Conservation (phyloP, 2,113 vertebrate genomes). For the Suricata suricatta region DNA sequence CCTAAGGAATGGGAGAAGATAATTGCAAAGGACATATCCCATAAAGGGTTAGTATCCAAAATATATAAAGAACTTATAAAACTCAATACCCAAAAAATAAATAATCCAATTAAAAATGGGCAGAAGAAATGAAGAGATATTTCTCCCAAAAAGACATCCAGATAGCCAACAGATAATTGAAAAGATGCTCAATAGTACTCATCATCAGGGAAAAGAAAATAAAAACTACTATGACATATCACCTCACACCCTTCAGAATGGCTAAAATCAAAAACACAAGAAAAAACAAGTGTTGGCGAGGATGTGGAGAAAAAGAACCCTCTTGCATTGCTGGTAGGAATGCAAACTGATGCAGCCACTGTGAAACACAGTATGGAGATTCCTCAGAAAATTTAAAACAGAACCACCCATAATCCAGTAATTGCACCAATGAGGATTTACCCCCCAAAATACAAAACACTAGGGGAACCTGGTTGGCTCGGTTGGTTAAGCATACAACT, state of each 20-base stretch:
- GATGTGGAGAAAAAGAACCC: not conserved
- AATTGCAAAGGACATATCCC: not conserved
- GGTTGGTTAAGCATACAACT: no score
- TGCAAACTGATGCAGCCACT: not conserved
- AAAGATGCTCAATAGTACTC: not conserved
- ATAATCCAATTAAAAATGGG: not conserved
- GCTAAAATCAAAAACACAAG: not conserved
- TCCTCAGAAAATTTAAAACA: not conserved
- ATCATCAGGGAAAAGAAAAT: not conserved
- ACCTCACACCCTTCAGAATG: not conserved
- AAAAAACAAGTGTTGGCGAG: not conserved
- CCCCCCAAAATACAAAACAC: not conserved
- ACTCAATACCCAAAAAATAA: not conserved
- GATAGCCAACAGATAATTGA: not conserved
- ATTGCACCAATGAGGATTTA: not conserved
- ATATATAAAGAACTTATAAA: not conserved
- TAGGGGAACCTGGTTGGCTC: no score
- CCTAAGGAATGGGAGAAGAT: not conserved
- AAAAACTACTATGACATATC: not conserved
- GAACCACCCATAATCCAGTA: not conserved
- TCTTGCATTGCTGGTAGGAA: not conserved
- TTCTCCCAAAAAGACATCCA: not conserved
- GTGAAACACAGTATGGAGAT: not conserved
- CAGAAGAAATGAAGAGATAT: not conserved
- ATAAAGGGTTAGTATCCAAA: not conserved